A percentile compares a stretch with the other conserved stretches of the same genome.
These are phyloP conservation scores for Athene noctua DNA, from an alignment of 2,113 vertebrate species.

Conservation along the genomic window DNA sequence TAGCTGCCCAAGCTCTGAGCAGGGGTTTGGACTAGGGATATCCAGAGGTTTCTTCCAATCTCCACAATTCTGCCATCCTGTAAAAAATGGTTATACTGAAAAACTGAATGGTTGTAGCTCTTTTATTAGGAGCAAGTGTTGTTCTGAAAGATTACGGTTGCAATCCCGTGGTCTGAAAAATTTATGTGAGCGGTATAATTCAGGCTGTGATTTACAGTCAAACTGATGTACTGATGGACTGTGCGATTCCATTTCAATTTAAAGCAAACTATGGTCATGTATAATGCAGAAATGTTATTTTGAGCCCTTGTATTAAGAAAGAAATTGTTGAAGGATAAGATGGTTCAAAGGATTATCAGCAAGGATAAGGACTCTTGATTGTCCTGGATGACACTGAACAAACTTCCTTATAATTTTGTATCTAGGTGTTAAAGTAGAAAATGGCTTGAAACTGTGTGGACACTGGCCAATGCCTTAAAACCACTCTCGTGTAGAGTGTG, in stretches of 20 bases:
- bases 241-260: conserved; percentile 12
- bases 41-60: background rate
- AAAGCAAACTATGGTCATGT: background rate
- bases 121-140: background rate
- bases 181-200: background rate
- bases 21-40: background rate
- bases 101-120: background rate
- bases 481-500: rapidly evolving
- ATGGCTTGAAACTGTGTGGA: background rate
- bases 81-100: background rate
- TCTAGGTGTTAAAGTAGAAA: background rate
- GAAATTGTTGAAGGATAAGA: background rate
- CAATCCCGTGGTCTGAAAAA: background rate
- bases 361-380: background rate
- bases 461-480: background rate
- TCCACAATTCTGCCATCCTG: background rate
- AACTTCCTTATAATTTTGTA: background rate
- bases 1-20: background rate
- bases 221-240: background rate
- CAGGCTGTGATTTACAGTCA: background rate
- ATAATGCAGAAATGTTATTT: background rate
- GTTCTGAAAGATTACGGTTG: background rate
- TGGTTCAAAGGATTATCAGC: background rate
- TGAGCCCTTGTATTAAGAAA: background rate
- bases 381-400: background rate